These are phyloP conservation scores for Crossoptilon crossoptilon DNA, from an alignment of 2,797 vertebrate genomes.

Conservation along the genomic window DNA sequence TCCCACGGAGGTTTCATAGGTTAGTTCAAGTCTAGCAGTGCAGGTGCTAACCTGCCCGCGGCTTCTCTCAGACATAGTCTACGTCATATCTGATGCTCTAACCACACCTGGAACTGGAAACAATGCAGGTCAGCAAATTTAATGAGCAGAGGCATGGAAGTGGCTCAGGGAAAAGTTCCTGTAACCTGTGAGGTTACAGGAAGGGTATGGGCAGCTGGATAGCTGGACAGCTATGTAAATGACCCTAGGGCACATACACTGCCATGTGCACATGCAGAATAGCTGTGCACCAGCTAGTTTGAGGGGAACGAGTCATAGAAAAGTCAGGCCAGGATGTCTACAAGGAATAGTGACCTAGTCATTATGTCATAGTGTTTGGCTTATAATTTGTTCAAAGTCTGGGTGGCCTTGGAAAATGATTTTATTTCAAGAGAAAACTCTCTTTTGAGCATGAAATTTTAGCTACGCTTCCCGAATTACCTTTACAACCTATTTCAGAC, in stretches of 20 bases:
- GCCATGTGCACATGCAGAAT: not conserved
- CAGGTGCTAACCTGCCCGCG: slow-evolving; percentile 26
- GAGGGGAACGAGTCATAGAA: not conserved
- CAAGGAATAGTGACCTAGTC: not conserved
- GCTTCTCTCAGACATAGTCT: not conserved
- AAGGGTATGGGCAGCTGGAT: not conserved
- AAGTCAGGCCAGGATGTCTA: not conserved
- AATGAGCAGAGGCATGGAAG: not conserved
- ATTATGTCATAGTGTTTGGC: not conserved
- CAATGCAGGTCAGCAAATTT: not conserved
- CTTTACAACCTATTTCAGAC: not conserved
- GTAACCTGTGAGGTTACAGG: not conserved
- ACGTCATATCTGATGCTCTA: slow-evolving; percentile 28
- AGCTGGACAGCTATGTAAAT: not conserved
- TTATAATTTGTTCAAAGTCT: not conserved
- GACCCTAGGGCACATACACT: not conserved
- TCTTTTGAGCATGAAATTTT: not conserved
- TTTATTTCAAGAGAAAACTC: not conserved
- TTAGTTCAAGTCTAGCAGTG: slow-evolving; percentile 16
- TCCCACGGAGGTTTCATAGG: slow-evolving; percentile 18
- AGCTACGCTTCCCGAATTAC: not conserved
- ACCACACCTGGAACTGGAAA: slow-evolving; percentile 40
- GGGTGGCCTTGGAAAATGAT: not conserved
- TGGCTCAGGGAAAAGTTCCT: not conserved
- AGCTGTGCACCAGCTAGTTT: not conserved